A percentile compares a stretch with the other conserved stretches of the same genome.
These are phyloP conservation scores for Unio pictorum DNA, from an alignment of 2,888 invertebrate genomes.

Conservation along the genomic window DNA sequence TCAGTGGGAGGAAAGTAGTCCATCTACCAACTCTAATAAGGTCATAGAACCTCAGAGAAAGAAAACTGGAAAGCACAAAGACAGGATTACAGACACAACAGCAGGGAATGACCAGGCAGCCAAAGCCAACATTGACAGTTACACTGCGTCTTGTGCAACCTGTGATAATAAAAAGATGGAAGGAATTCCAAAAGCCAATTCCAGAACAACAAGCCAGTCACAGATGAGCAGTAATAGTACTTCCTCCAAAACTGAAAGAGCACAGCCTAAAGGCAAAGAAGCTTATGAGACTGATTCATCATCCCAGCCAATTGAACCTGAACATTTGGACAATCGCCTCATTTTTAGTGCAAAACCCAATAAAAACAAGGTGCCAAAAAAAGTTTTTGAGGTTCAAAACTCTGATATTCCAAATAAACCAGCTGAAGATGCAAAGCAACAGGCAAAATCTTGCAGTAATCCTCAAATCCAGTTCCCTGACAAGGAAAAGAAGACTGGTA, in stretches of 20 bases:
- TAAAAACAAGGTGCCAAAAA: conserved; percentile 18
- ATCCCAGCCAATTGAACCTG: conserved; percentile 1
- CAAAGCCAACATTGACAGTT: neutral
- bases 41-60: conserved; percentile 10
- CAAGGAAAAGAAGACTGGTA: no score
- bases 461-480: no score
- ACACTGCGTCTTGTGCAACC: conserved; percentile 3
- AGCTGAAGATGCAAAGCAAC: no score
- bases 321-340: conserved; percentile 24
- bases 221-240: neutral
- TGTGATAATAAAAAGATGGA: conserved; percentile 7
- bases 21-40: neutral
- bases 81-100: conserved; percentile 15
- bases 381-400: conserved; percentile 3
- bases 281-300: conserved; percentile 1
- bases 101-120: conserved; percentile 4
- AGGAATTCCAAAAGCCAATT: neutral
- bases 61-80: conserved; percentile 34
- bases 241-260: conserved; percentile 1
- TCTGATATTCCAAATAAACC: no score
- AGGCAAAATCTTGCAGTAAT: no score
- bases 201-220: conserved; percentile 2
- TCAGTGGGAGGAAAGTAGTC: conserved; percentile 1
- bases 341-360: conserved; percentile 19
- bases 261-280: conserved; percentile 5